Evolutionary conservation across 2,113 vertebrate species (phyloP), one percentile per base, ranked within the genome.

Genomic region (Syngnathus scovelli): DNA sequence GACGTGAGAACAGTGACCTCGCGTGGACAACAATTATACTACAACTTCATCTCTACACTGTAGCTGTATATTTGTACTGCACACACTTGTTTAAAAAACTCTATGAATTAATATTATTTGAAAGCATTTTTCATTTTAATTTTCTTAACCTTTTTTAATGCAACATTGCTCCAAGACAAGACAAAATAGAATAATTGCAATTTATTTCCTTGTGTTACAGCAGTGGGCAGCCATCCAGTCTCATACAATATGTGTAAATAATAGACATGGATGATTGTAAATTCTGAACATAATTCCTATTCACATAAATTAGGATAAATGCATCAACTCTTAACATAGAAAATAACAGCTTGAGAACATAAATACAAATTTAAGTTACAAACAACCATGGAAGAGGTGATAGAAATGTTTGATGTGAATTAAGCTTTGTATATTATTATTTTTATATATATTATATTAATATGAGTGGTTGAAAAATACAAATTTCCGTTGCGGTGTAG

Each of bases 331-430:
- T 61, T 15, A n/a, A 13, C n/a, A 43, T 62, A 21, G 3, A 21
- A 10, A 21, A n/a, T 43, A 62, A 44, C n/a, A 44, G 37, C 18
- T 19, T 2, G 38, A 59, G 7, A n/a, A 9, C 5, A 43, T 62
- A 62, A 62, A 44, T 62, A 61, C 4, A 11, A 3, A 38, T 61
- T 61, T 23, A 62, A 62, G 21, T 62, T 62, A 43, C n/a, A 62
- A 43, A 13, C 10, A 43, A 13, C 1, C 11, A 21, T 23, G n/a
- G 43, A 61, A 61, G 2, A 61, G 39, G 37, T 11, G 59, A 21
- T 27, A 21, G 13, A 33, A 33, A 56, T 8, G 11, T 11, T 55
- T 23, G 11, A 27, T 16, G 11, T 12, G 10, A 23, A 56, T 15
- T 33, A 12, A 56, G 10, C 18, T 18, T 37, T 37, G n/a, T n/a